Evolutionary conservation across 2,888 invertebrate species (phyloP), one percentile per base, ranked within the genome.

Genomic region (Polyommatus iphigenia): DNA sequence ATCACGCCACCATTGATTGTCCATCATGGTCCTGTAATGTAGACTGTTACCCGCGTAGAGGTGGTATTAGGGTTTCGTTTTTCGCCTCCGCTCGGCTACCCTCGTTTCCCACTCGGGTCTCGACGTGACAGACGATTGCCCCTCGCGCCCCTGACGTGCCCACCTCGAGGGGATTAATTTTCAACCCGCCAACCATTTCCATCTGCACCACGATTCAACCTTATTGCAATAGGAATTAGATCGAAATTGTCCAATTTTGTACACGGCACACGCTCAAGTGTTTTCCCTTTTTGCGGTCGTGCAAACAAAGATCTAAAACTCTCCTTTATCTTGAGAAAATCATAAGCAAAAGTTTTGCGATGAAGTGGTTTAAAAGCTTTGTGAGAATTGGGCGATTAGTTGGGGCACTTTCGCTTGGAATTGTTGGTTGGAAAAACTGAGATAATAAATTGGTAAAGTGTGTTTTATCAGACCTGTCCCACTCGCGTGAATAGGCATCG

Each of bases 121-220:
- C 18, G 20, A 24, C 18, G 24, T 72, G 85, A 86, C 87, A 86
- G 88, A 89, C 89, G 91, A 90, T 90, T 90, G 87, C 88, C 87
- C 85, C 87, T 85, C 82, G 85, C 86, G 85, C 85, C 86, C 85
- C 86, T 84, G 83, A 86, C 83, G 83, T 82, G 84, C 83, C 73
- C 88, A 89, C 87, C 90, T 90, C 90, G 83, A 90, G 88, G 88
- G 90, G 90, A 90, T 91, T 91, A 89, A 91, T 91, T 91, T 89
- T 84, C 87, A 90, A 89, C 85, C 91, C 89, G 86, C 85, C 84
- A 82, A 86, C 85, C 86, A 86, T 89, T 91, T 88, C 88, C 46
- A 20, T 15, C 62, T 62, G 18, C 59, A 24, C 29, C 67, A 15
- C 67, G 13, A 0, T 67, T 67, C 29, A 67, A 67, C 29, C 20